Evolutionary conservation across 1,140 invertebrate species (phyloP).

Genomic region (Adoxophyes honmai): DNA sequence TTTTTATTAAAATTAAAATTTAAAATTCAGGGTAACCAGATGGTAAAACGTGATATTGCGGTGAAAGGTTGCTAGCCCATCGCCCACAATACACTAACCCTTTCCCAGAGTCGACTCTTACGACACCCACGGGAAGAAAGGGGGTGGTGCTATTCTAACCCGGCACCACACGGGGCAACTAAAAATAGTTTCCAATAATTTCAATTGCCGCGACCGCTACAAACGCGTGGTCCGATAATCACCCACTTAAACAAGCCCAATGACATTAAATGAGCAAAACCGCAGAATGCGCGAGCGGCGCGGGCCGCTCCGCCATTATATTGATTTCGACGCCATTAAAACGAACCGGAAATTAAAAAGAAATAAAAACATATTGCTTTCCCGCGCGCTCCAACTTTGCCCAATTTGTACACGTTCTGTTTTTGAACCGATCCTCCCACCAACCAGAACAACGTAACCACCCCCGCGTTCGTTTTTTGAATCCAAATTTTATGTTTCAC

Average conservation of each 20-base stretch:
- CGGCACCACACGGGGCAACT: too few relatives aligned
- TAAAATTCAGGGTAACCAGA: too few relatives aligned
- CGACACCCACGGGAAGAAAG: too few relatives aligned
- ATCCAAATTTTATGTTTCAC: constrained; percentile 23
- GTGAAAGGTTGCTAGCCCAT: too few relatives aligned
- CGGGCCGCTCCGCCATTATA: constrained; percentile 70
- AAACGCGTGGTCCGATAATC: not conserved
- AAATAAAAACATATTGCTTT: constrained; percentile 76
- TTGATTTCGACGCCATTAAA: constrained; percentile 76
- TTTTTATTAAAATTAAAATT: too few relatives aligned
- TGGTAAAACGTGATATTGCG: too few relatives aligned
- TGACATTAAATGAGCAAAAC: constrained; percentile 73
- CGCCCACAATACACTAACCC: too few relatives aligned
- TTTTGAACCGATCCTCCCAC: constrained; percentile 56
- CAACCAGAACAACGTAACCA: constrained; percentile 40
- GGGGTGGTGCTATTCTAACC: too few relatives aligned
- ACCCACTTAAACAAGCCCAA: constrained; percentile 50
- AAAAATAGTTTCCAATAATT: too few relatives aligned
- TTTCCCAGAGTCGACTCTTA: too few relatives aligned
- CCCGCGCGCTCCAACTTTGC: constrained; percentile 70
- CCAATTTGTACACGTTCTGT: constrained; percentile 72
- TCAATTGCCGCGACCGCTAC: not conserved
- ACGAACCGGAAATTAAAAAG: constrained; percentile 75
- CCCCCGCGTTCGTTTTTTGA: constrained; percentile 8
- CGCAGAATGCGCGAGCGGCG: constrained; percentile 72